Evolutionary conservation across 2,797 vertebrate genomes (phyloP).

Genomic region (Coilia nasus): DNA sequence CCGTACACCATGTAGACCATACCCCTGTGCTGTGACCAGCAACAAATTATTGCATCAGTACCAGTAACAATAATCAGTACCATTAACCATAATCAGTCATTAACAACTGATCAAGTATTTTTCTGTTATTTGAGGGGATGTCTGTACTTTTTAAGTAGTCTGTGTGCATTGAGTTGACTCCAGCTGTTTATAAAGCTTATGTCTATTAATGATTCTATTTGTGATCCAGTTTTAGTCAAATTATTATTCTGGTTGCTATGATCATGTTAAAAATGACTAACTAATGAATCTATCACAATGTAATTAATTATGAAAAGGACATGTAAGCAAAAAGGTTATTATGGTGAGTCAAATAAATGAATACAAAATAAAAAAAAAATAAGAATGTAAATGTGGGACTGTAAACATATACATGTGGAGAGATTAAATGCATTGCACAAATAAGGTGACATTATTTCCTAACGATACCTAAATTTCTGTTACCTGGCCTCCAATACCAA

Average conservation of each 20-base stretch:
- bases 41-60: slow-evolving; percentile 31
- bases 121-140: background rate
- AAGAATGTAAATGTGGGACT: background rate
- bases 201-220: background rate
- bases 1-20: slow-evolving; percentile 89
- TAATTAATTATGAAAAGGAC: no score
- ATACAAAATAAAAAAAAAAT: background rate
- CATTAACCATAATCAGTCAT: no score
- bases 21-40: slow-evolving; percentile 86
- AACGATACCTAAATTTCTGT: slow-evolving; percentile 42
- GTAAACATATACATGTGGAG: background rate
- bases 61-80: no score
- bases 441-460: background rate
- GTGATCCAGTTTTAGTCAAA: background rate
- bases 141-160: background rate
- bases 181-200: background rate
- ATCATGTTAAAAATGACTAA: no score
- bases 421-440: background rate
- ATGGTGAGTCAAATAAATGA: background rate
- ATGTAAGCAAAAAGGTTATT: background rate
- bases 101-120: background rate
- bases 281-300: no score
- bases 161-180: background rate
- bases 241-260: background rate
- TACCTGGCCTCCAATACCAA: slow-evolving; percentile 78